Percentiles rank a stretch among this genome's conserved stretches.
Conservation (phyloP, 2,888 invertebrate species). For the Tachina fera region DNA sequence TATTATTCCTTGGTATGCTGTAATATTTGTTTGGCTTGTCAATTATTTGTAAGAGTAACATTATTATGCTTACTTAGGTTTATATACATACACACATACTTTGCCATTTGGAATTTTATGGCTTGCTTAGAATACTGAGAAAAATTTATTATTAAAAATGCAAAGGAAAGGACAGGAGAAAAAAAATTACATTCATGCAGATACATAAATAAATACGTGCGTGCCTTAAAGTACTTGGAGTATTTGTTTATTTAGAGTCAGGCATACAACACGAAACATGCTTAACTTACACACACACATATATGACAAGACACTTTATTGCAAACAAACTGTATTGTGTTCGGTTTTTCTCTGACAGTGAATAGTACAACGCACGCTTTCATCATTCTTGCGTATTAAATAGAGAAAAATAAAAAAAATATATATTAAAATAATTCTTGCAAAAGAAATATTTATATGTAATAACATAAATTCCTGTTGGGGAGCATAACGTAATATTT, state of each 20-base stretch:
- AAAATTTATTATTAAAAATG: slow-evolving; percentile 29
- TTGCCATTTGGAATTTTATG: slow-evolving; percentile 54
- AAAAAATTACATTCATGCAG: slow-evolving; percentile 56
- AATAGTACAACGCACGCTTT: slow-evolving; percentile 4
- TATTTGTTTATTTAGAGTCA: slow-evolving; percentile 60
- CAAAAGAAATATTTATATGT: neutral
- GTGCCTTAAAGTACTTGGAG: slow-evolving; percentile 58
- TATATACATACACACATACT: slow-evolving; percentile 13
- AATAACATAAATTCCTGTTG: slow-evolving; percentile 8
- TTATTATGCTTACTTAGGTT: slow-evolving; percentile 60
- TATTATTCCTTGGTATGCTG: slow-evolving; percentile 1
- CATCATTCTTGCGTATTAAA: slow-evolving; percentile 25
- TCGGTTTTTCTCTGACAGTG: slow-evolving; percentile 5
- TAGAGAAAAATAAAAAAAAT: neutral
- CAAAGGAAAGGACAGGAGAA: neutral
- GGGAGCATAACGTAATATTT: neutral
- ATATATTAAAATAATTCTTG: slow-evolving; percentile 14
- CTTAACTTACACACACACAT: neutral
- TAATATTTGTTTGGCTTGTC: slow-evolving; percentile 63
- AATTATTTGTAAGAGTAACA: slow-evolving; percentile 60
- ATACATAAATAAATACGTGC: slow-evolving; percentile 58
- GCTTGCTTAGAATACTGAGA: slow-evolving; percentile 15
- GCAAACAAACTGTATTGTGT: slow-evolving; percentile 22
- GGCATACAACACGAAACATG: slow-evolving; percentile 10
- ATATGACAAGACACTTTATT: slow-evolving; percentile 17